Conservation (phyloP, 1,140 invertebrate species). For the Cepaea nemoralis region DNA sequence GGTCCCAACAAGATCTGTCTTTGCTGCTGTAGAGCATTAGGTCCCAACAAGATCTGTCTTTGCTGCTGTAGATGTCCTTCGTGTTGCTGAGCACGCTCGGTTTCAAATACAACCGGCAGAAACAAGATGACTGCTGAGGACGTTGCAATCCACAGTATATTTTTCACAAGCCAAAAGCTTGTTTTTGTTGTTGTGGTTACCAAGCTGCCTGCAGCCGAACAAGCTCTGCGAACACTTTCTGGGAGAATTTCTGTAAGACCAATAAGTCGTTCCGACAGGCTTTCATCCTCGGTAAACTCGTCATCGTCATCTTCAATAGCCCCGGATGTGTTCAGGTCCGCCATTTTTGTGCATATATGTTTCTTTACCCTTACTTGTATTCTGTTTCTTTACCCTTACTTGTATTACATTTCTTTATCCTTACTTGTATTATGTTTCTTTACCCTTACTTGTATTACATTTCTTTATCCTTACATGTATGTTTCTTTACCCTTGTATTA, state of each 20-base stretch:
- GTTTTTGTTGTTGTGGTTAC: slow-evolving; percentile 66
- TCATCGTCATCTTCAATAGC: slow-evolving; percentile 4
- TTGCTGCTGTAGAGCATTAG: not conserved
- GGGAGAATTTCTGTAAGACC: slow-evolving; percentile 97
- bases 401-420: too few species aligned
- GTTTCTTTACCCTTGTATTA: too few species aligned
- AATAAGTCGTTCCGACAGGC: slow-evolving; percentile 84
- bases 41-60: slow-evolving; percentile 93
- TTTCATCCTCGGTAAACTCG: slow-evolving; percentile 79
- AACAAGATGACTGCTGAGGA: slow-evolving; percentile 91
- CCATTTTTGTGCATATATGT: too few species aligned
- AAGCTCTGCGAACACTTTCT: slow-evolving; percentile 80
- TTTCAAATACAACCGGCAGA: slow-evolving; percentile 92
- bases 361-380: too few species aligned
- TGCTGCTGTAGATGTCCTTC: slow-evolving; percentile 93
- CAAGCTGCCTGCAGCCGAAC: slow-evolving; percentile 72
- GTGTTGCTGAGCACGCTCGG: slow-evolving; percentile 90
- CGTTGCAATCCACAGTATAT: slow-evolving; percentile 85
- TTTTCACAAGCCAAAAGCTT: slow-evolving; percentile 83
- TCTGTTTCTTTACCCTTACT: too few species aligned
- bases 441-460: too few species aligned
- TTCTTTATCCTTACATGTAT: too few species aligned
- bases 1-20: slow-evolving; percentile 64
- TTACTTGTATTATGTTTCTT: too few species aligned
- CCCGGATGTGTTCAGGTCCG: not conserved